These are phyloP conservation scores for Brachyhypopomus occidentalis DNA, from an alignment of 2,113 vertebrate genomes.

Conservation along the genomic window DNA sequence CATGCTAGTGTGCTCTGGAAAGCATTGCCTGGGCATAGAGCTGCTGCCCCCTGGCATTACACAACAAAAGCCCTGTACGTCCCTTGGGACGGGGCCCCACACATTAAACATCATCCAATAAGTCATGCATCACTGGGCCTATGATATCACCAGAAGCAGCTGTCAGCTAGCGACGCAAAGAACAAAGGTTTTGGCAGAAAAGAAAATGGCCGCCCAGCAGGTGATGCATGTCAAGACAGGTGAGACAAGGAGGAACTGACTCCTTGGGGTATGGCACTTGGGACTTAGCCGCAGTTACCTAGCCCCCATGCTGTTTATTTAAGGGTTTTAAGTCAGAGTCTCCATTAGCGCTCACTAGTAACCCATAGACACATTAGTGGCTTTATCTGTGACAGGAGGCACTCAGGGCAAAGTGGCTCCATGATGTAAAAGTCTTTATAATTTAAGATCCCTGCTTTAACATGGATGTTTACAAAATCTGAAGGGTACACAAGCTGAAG, in stretches of 20 bases:
- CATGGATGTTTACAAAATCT: conserved; percentile 8
- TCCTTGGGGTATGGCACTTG: conserved; percentile 19
- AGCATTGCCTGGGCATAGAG: conserved; percentile 6
- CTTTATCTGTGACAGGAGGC: conserved; percentile 33
- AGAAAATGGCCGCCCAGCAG: conserved; percentile 26
- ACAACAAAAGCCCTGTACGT: background rate
- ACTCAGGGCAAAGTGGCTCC: conserved; percentile 32
- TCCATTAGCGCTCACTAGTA: conserved; percentile 1
- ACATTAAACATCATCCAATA: conserved; percentile 23
- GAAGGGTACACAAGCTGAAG: conserved; percentile 11
- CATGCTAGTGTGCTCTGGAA: conserved; percentile 34
- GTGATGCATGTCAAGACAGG: conserved; percentile 11
- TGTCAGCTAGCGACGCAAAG: conserved; percentile 21
- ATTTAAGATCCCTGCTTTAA: conserved; percentile 17
- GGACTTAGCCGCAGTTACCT: conserved; percentile 45
- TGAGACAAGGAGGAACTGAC: conserved; percentile 12
- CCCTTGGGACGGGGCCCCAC: conserved; percentile 4
- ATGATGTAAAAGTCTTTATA: conserved; percentile 28
- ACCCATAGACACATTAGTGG: conserved; percentile 45
- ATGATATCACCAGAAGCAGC: conserved; percentile 34
- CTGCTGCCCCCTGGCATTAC: conserved; percentile 25
- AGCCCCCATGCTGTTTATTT: conserved; percentile 24
- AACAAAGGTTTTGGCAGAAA: conserved; percentile 41
- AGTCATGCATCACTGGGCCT: conserved; percentile 1
- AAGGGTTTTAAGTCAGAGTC: conserved; percentile 17